Conservation (phyloP, 2,797 vertebrate genomes). For the Halcyon chelicuti region DNA sequence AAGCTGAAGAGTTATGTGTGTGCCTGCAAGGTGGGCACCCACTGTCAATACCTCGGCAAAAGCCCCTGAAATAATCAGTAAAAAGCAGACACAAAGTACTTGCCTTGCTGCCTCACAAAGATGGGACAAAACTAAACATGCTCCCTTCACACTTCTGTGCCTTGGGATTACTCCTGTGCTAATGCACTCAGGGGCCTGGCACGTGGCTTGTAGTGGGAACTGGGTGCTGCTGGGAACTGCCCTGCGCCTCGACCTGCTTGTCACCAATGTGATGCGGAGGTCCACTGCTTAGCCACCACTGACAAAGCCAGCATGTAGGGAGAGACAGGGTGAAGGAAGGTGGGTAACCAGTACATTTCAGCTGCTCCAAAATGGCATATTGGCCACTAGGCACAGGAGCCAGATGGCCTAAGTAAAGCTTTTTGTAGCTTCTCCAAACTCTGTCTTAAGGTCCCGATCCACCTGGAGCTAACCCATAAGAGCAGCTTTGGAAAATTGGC, state of each 20-base stretch:
- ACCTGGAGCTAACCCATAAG: neutral
- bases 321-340: neutral
- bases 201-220: neutral
- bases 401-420: neutral
- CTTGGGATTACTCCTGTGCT: neutral
- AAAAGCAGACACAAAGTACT: neutral
- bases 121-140: neutral
- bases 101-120: neutral
- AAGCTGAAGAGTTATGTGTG: accelerated
- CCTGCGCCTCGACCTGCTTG: accelerated
- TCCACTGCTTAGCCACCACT: neutral
- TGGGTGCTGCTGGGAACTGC: neutral
- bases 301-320: neutral
- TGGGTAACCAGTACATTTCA: neutral
- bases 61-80: neutral
- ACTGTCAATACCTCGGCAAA: neutral
- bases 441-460: neutral
- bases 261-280: neutral
- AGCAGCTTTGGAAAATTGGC: neutral
- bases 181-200: neutral
- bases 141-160: neutral
- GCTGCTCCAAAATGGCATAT: neutral
- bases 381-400: neutral
- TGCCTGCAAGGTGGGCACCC: neutral
- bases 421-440: neutral